Conservation (phyloP, 2,113 vertebrate species). For the Aix galericulata region DNA sequence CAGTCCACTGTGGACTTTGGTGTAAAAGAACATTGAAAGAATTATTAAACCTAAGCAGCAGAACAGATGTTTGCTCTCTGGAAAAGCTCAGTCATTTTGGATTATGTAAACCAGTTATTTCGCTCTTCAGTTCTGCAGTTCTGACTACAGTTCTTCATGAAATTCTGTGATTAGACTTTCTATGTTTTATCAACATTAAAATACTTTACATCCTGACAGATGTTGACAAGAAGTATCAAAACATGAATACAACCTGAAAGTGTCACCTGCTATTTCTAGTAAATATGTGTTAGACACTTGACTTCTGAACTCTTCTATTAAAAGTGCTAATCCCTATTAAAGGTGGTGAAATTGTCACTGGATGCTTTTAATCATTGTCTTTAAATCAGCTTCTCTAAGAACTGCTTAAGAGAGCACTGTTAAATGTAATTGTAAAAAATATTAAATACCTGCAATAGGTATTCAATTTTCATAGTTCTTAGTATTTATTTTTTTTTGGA, state of each 20-base stretch:
- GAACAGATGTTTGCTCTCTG: constrained; percentile 20
- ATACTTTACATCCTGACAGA: background rate
- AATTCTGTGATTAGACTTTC: background rate
- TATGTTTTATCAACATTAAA: background rate
- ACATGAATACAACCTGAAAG: background rate
- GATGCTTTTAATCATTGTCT: background rate
- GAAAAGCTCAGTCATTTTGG: background rate
- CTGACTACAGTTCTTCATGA: background rate
- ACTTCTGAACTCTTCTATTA: background rate
- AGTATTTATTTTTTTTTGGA: background rate
- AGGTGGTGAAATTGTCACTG: background rate
- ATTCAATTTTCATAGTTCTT: background rate
- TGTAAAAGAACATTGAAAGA: background rate
- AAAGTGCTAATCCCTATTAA: background rate
- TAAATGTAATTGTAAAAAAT: background rate
- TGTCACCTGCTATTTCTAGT: background rate
- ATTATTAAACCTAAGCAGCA: background rate
- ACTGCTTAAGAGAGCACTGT: background rate
- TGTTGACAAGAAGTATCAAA: background rate
- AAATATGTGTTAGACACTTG: background rate
- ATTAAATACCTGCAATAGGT: background rate
- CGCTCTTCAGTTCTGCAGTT: background rate
- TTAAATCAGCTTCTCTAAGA: background rate
- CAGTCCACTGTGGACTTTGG: background rate
- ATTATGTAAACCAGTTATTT: background rate